Evolutionary conservation across 2,888 invertebrate species (phyloP).

Genomic region (Tachina fera): DNA sequence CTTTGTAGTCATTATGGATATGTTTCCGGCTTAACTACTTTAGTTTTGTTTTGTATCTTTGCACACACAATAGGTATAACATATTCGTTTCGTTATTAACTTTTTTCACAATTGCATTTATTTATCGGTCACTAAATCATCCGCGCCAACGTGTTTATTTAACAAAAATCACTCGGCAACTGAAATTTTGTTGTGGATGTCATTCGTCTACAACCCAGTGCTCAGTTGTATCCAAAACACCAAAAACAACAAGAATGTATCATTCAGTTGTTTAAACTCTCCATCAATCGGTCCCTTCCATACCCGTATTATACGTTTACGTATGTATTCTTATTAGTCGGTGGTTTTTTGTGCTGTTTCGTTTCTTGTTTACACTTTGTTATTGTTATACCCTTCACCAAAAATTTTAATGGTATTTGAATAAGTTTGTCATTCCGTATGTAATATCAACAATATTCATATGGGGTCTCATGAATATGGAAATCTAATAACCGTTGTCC

Average conservation of each 20-base stretch:
- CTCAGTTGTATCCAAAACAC: slow-evolving; percentile 33
- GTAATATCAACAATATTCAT: no score
- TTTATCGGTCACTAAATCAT: not conserved
- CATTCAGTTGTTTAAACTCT: slow-evolving; percentile 52
- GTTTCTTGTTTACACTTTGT: slow-evolving; percentile 49
- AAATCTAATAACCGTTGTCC: no score
- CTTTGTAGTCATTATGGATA: slow-evolving; percentile 61
- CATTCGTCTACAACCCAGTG: slow-evolving; percentile 61
- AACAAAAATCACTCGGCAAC: slow-evolving; percentile 68
- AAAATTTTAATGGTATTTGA: no score
- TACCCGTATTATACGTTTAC: slow-evolving; percentile 19
- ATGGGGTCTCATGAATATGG: no score
- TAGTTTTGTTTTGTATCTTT: slow-evolving; percentile 59
- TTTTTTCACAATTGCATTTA: slow-evolving; percentile 41
- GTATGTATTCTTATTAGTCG: slow-evolving; percentile 24
- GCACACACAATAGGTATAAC: slow-evolving; percentile 17
- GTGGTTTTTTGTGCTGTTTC: slow-evolving; percentile 50
- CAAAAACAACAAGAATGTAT: slow-evolving; percentile 40
- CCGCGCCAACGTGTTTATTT: slow-evolving; percentile 45
- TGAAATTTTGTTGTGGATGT: slow-evolving; percentile 70
- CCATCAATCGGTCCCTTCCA: slow-evolving; percentile 20
- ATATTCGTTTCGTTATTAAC: slow-evolving; percentile 59
- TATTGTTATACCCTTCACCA: not conserved
- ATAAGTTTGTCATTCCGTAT: no score
- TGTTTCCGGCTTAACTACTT: slow-evolving; percentile 67